phyloP scores from a whole-genome alignment of 2,888 invertebrate species.

The Julus scanicus region DNA sequence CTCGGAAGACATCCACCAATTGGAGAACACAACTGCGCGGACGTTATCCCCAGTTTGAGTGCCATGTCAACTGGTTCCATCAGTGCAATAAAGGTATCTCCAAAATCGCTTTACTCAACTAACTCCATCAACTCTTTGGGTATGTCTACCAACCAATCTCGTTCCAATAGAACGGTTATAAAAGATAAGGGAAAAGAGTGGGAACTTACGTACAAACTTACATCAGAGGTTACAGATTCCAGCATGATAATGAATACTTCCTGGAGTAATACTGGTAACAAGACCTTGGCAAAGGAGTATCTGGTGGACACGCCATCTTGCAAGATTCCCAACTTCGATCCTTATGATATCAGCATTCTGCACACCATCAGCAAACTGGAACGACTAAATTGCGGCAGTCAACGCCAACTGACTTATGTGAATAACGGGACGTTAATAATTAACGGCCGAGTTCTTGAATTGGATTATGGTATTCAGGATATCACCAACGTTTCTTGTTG shows the following conservation, averaged over 20 bases:
- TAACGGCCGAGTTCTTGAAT: conserved; percentile 19
- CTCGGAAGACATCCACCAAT: background rate
- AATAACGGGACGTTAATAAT: conserved; percentile 49
- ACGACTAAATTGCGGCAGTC: conserved; percentile 46
- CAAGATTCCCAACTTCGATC: conserved; percentile 57
- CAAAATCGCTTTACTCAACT: background rate
- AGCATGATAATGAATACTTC: background rate
- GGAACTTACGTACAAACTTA: background rate
- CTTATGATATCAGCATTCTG: conserved; percentile 55
- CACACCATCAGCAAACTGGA: conserved; percentile 7
- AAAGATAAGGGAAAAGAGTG: background rate
- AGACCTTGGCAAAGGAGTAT: background rate
- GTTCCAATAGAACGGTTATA: background rate
- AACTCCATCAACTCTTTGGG: background rate
- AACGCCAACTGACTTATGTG: conserved; percentile 47
- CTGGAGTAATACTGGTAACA: background rate
- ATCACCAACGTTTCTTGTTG: conserved; percentile 47
- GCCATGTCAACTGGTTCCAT: background rate
- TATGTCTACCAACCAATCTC: background rate
- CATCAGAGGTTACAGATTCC: background rate
- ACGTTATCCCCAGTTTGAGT: background rate
- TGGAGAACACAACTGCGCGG: background rate
- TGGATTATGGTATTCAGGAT: conserved; percentile 46
- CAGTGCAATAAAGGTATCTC: background rate
- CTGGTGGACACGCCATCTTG: conserved; percentile 56